Base-by-base conservation (phyloP, 2,797 vertebrate species). In the Rhynchotus rufescens region DNA sequence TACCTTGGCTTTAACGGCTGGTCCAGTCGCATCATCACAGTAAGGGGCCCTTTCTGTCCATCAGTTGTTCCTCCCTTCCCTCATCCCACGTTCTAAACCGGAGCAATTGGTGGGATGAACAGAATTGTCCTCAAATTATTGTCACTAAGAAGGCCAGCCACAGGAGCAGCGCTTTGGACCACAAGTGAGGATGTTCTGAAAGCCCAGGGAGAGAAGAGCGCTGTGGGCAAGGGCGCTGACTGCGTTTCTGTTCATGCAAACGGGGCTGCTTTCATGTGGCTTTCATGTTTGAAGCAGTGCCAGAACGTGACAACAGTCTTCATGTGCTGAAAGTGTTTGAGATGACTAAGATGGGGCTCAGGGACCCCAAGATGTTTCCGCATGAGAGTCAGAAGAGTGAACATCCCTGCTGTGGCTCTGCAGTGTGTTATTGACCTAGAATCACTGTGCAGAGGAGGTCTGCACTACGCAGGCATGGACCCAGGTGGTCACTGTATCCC, bases 1-100 rank as follows among this genome's bases (percentile, higher is more conserved):
- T 98, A 97, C 95, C 97, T 99, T 47, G 98, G 98, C 45, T 99
- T 98, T 79, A 98, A 98, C 2, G 98, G 98, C 47, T 99, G 98
- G 98, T 98, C 96, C 79, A 98, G 98, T 92, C 97, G 92, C 80
- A 98, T 99, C 82, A 89, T 98, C 89, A 97, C 96, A 26, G 98
- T 99, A 95, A 98, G 90, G 23, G 42, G 5, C 26, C 23, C 12
- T 74, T 81, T 49, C 6, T 25, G 10, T 30, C 64, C 38, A 23
- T 8, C 36, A 10, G 1, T 66, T 26, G 21, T 66, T 56, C 54
- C 74, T 51, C 42, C 38, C 45, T 56, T 86, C 52, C 20, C 36
- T 69, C 28, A 25, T 52, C 47, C 36, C 47, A 23, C 26, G 15
- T n/a, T 73, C 62, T 85, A n/a, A 19, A 11, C 15, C 15, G 20